phyloP scores from a whole-genome alignment of 2,797 vertebrate species.

The Heteromormyrus szaboi region DNA sequence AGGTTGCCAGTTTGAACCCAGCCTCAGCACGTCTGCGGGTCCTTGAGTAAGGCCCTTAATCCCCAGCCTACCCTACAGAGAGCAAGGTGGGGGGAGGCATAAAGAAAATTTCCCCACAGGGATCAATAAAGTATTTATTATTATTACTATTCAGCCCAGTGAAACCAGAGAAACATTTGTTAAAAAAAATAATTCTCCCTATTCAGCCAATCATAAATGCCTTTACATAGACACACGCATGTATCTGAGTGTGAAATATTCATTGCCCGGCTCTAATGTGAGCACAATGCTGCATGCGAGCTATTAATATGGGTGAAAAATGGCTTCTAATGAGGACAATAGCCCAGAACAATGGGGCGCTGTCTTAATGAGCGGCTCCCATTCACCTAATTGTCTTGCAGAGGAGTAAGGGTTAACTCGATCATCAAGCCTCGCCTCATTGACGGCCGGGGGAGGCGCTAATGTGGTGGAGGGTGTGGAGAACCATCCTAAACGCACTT shows the following conservation, averaged over 20 bases:
- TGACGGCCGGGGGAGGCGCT: not conserved
- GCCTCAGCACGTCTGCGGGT: too few species aligned
- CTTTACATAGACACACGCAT: conserved; percentile 1
- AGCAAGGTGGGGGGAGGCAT: too few species aligned
- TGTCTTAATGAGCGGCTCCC: conserved; percentile 40
- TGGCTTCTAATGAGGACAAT: conserved; percentile 27
- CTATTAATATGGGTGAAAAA: conserved; percentile 24
- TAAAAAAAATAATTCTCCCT: conserved; percentile 11
- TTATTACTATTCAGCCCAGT: conserved; percentile 23
- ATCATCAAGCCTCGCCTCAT: conserved; percentile 30
- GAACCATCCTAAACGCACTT: not conserved
- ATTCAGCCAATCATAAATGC: not conserved
- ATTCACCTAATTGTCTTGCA: conserved; percentile 36
- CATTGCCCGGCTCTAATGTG: not conserved
- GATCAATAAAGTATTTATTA: too few species aligned
- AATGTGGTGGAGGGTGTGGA: not conserved
- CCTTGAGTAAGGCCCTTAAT: too few species aligned
- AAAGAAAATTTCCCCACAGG: too few species aligned
- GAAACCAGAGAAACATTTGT: conserved; percentile 42
- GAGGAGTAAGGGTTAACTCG: conserved; percentile 22
- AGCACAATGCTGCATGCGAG: not conserved
- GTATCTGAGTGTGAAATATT: not conserved
- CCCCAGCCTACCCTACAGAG: too few species aligned
- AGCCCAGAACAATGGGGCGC: conserved; percentile 34
- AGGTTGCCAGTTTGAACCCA: too few species aligned